Base-by-base conservation (phyloP, 1,140 invertebrate genomes). In the Laupala kohalensis region DNA sequence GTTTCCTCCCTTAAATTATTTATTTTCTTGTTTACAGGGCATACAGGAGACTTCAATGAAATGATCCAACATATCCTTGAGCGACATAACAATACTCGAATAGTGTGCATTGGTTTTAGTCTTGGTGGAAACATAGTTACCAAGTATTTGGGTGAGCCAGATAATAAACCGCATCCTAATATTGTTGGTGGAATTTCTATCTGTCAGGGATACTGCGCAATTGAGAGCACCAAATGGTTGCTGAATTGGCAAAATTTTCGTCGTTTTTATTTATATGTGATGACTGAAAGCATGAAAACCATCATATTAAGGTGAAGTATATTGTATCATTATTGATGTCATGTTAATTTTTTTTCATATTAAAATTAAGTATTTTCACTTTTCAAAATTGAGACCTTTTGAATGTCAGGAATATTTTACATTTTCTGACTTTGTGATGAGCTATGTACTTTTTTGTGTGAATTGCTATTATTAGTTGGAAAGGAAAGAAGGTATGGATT, bases 131-230 rank as follows among this genome's bases (percentile, higher is more conserved):
- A 95, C 83, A 82, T 95, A 65, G 88, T 96, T 5, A 89, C 92
- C 1, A 96, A 96, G 81, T 96, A 95, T 79, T 82, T 95, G 75
- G 93, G 93, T 9, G 93, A 96, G 82, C 81, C 82, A 30, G 82
- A 84, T 5, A 80, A 83, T 72, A 83, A 85, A 66, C 85, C 86
- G 74, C 84, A 90, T 24, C 73, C 79, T 12, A 88, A 88, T 75
- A 89, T 96, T 29, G 89, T 96, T 73, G 92, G 92, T 69, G 93
- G 89, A 5, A 89, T 96, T 75, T 95, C 93, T 12, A 90, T 96
- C 75, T 95, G 94, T 78, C 94, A 96, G 83, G 94, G 94, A 73
- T 96, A 96, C 79, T 92, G 93, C 82, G 92, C 92, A 64, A 87
- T 90, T 62, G 88, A 90, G 93, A 89, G 89, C 27, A 89, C 90